A percentile compares a stretch with the other conserved stretches of the same genome.
These are phyloP conservation scores for Danio choprae DNA, from an alignment of 2,797 vertebrate genomes.

Conservation along the genomic window DNA sequence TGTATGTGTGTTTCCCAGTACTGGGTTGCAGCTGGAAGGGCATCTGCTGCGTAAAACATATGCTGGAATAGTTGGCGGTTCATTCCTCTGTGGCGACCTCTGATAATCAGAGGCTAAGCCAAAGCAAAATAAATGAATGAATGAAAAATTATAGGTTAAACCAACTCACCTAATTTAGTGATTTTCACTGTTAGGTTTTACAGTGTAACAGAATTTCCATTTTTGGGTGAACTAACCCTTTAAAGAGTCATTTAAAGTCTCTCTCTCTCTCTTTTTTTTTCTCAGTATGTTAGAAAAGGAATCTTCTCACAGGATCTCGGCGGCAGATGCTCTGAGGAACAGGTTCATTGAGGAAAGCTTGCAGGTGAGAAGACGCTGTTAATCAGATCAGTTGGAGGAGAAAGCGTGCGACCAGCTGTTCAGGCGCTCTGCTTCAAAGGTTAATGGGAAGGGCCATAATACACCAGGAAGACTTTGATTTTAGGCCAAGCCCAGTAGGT, in stretches of 20 bases:
- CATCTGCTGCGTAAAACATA: too few relatives aligned
- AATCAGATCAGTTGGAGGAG: not conserved
- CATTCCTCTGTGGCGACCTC: too few relatives aligned
- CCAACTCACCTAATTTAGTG: too few relatives aligned
- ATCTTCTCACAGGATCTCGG: slow-evolving; percentile 55
- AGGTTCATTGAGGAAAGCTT: slow-evolving; percentile 51
- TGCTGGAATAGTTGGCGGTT: too few relatives aligned
- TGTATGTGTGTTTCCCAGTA: too few relatives aligned
- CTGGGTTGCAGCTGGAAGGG: too few relatives aligned
- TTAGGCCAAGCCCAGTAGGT: slow-evolving; percentile 14
- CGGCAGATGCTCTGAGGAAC: slow-evolving; percentile 58
- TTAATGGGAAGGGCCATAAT: slow-evolving; percentile 29
- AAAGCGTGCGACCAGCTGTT: not conserved
- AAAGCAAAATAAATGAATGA: too few relatives aligned
- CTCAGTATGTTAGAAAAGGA: slow-evolving; percentile 63
- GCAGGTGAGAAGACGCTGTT: slow-evolving; percentile 49
- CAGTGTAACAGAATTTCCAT: too few relatives aligned
- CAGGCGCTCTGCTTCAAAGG: slow-evolving; percentile 38
- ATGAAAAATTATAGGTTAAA: too few relatives aligned
- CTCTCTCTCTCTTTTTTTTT: not conserved
- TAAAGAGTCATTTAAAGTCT: not conserved
- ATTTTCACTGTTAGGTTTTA: too few relatives aligned
- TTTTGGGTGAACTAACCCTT: too few relatives aligned
- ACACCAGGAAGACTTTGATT: slow-evolving; percentile 32
- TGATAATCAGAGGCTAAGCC: too few relatives aligned